phyloP scores from a whole-genome alignment of 2,888 invertebrate genomes.

The Hoplodrina ambigua region DNA sequence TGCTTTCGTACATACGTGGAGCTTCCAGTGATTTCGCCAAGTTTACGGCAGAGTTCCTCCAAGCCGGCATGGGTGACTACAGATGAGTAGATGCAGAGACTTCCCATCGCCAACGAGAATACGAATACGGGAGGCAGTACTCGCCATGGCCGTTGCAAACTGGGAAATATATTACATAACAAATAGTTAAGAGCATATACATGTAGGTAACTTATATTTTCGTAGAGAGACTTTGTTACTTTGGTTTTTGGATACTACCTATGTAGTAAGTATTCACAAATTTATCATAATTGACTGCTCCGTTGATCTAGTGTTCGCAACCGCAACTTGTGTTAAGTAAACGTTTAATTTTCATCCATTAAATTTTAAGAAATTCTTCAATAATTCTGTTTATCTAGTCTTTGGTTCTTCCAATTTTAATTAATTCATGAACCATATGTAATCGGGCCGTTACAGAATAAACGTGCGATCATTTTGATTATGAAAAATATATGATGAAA shows the following conservation, averaged over 20 bases:
- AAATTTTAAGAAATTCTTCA: no score
- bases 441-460: no score
- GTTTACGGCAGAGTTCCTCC: conserved; percentile 80
- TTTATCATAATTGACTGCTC: not conserved
- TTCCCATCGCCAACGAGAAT: conserved; percentile 82
- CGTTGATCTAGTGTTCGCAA: not conserved
- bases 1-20: conserved; percentile 72
- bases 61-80: conserved; percentile 80
- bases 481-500: not conserved
- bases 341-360: no score
- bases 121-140: conserved; percentile 81
- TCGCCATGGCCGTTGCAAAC: conserved; percentile 84
- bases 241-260: no score
- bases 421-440: no score
- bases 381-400: no score
- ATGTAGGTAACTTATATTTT: no score
- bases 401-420: no score
- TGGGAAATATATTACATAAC: conserved; percentile 43
- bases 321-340: not conserved
- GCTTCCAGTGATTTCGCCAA: conserved; percentile 82
- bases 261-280: no score
- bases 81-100: conserved; percentile 80
- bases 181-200: no score
- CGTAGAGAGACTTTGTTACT: no score
- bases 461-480: no score